Conservation (phyloP, 2,113 vertebrate genomes). For the Hippocampus zosterae region DNA sequence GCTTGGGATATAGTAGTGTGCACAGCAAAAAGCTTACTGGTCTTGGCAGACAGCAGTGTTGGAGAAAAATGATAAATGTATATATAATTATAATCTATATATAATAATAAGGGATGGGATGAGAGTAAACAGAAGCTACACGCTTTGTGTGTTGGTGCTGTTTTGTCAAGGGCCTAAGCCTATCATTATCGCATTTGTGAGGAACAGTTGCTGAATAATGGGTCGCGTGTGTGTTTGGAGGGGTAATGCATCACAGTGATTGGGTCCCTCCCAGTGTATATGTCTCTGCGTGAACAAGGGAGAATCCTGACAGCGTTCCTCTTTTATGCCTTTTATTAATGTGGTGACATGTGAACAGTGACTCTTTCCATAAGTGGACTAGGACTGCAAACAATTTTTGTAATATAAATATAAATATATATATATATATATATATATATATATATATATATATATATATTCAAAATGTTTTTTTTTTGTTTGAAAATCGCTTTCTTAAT, state of each 20-base stretch:
- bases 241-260: slow-evolving; percentile 40
- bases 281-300: slow-evolving; percentile 16
- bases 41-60: slow-evolving; percentile 4
- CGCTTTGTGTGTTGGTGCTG: slow-evolving; percentile 65
- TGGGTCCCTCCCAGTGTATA: slow-evolving; percentile 26
- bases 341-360: slow-evolving; percentile 5
- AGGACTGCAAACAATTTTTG: background rate
- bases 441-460: too few relatives aligned
- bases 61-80: slow-evolving; percentile 2
- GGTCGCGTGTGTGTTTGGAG: slow-evolving; percentile 53
- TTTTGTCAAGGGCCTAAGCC: slow-evolving; percentile 54
- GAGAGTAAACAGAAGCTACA: slow-evolving; percentile 62
- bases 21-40: slow-evolving; percentile 36
- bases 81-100: slow-evolving; percentile 2
- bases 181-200: slow-evolving; percentile 80
- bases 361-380: background rate
- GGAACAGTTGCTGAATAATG: slow-evolving; percentile 72
- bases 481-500: too few relatives aligned
- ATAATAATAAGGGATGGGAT: slow-evolving; percentile 40
- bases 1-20: slow-evolving; percentile 7
- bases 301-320: slow-evolving; percentile 19
- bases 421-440: too few relatives aligned
- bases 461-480: too few relatives aligned
- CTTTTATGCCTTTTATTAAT: slow-evolving; percentile 4
- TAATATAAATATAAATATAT: background rate